Base-by-base conservation (phyloP, 1,140 invertebrate species). In the Drosophila sp. region DNA sequence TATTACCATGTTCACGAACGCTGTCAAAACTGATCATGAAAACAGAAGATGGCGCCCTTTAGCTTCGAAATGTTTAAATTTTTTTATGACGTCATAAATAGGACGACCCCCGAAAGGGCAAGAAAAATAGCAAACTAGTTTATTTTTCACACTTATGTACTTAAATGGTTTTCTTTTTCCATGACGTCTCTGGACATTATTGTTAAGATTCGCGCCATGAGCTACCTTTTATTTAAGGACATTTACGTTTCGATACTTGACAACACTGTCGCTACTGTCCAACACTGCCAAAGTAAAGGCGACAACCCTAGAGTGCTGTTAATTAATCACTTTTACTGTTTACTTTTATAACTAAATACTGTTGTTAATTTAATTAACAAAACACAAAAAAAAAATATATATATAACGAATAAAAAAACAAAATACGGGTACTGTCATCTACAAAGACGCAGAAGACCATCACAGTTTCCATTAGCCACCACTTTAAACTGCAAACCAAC, bases 241-340 rank as follows among this genome's bases (percentile, higher is more conserved):
- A 1, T 4, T 40, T 41, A 0, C n/a, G 11, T 1, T 56, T 10
- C 1, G 29, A n/a, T 1, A 29, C 1, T 56, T 29, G 54, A 10
- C 29, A 56, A 56, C 27, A n/a, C 5, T 27, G 11, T 4, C 11
- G 5, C n/a, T 8, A 23, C 11, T 54, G 4, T 3, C 10, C 29
- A 63, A 25, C 70, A 72, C 70, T 72, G 27, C 1, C 10, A 33
- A 30, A 11, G 7, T 1, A 0, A 33, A 56, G 63, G 41, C 60
- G 69, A 70, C 54, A 58, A 7, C 25, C 44, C 44, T 55, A 55
- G 6, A 56, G 58, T 41, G 50, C 55, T 76, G 66, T 75, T 61
- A 77, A 76, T 77, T 77, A 77, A 78, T 78, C 62, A 77, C 76
- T 77, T 62, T 67, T 78, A 71, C 75, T 77, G 68, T 78, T 78